A percentile compares a stretch with the other conserved stretches of the same genome.
Conservation (phyloP, 1,140 invertebrate genomes). For the Laupala kohalensis region DNA sequence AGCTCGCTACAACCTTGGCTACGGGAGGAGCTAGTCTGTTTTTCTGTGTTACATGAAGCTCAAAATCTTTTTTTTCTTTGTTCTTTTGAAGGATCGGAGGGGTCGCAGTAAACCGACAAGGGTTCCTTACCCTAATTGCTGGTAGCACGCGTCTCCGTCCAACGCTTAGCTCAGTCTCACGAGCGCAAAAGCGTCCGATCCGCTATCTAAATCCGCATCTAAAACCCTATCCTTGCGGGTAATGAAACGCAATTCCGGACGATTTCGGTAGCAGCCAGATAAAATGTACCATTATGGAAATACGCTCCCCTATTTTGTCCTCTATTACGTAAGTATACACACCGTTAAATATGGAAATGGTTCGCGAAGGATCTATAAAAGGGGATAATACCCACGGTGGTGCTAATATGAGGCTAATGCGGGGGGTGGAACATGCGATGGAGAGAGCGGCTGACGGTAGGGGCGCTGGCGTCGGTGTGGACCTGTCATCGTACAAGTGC, state of each 20-base stretch:
- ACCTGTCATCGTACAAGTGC: too few species aligned
- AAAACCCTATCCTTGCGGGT: background rate
- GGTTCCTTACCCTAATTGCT: too few species aligned
- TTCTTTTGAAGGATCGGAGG: too few species aligned
- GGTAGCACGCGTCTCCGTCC: too few species aligned
- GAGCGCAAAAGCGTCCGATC: too few species aligned
- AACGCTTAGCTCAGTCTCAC: too few species aligned
- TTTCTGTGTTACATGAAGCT: too few species aligned
- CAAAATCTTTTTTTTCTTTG: too few species aligned
- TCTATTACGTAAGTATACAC: background rate
- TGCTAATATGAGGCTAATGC: background rate
- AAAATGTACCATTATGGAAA: background rate
- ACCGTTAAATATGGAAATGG: background rate
- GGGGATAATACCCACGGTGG: background rate
- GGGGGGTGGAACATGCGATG: background rate
- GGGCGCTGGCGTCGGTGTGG: too few species aligned
- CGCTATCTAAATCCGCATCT: background rate
- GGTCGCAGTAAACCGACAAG: too few species aligned
- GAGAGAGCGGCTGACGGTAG: background rate
- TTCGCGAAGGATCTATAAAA: background rate
- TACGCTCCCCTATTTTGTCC: background rate
- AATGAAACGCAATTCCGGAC: background rate
- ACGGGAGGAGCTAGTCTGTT: too few species aligned
- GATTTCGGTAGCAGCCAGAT: background rate
- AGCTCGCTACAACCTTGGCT: too few species aligned